Percentiles rank a stretch among this genome's conserved stretches.
phyloP scores from a whole-genome alignment of 2,888 invertebrate species.

The Bellardia bayeri region DNA sequence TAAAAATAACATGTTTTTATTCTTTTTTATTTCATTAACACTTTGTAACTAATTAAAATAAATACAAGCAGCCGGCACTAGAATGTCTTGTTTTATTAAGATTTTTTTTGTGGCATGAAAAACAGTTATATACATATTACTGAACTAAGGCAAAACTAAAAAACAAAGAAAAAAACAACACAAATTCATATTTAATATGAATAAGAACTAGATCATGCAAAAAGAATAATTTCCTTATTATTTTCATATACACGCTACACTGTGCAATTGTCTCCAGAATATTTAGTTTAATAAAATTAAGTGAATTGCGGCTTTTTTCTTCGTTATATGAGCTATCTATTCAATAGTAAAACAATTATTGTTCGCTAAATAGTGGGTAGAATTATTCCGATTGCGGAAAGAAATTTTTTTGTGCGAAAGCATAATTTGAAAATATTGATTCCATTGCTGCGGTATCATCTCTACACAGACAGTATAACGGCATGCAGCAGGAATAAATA shows the following conservation, averaged over 20 bases:
- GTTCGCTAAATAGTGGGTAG: too few species aligned
- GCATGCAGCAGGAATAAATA: too few species aligned
- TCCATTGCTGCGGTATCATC: too few species aligned
- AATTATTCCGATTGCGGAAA: too few species aligned
- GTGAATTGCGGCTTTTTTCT: too few species aligned
- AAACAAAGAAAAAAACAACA: neutral
- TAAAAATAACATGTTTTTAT: neutral
- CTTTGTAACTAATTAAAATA: slow-evolving; percentile 36
- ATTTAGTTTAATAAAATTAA: too few species aligned
- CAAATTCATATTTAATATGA: neutral
- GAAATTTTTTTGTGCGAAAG: too few species aligned
- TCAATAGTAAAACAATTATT: too few species aligned
- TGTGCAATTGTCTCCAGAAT: neutral
- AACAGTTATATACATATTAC: neutral
- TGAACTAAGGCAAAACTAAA: neutral
- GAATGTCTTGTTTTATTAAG: slow-evolving; percentile 10
- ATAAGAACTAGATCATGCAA: slow-evolving; percentile 21
- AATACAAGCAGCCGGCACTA: neutral
- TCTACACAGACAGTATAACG: too few species aligned
- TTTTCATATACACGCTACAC: neutral
- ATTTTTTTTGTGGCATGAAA: slow-evolving; percentile 9
- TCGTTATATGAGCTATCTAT: too few species aligned
- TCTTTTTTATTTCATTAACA: slow-evolving; percentile 45
- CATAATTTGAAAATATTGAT: too few species aligned
- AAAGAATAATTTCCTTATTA: neutral